Evolutionary conservation across 2,888 invertebrate genomes (phyloP).

Genomic region (Argynnis bischoffii): DNA sequence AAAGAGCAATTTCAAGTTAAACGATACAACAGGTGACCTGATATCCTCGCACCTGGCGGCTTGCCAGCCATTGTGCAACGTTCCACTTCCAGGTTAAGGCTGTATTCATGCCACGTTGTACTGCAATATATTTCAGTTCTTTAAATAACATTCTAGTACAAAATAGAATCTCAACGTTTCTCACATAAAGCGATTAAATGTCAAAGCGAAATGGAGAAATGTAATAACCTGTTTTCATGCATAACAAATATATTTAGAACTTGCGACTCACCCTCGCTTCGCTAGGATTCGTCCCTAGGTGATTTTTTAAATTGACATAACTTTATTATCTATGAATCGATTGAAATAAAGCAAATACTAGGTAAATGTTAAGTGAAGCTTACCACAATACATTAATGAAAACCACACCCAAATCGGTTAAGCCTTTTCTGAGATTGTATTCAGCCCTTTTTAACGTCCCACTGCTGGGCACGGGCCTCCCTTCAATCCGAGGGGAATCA

Average conservation of each 20-base stretch:
- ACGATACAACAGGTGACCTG: slow-evolving; percentile 34
- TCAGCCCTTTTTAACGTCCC: no score
- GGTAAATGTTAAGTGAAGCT: no score
- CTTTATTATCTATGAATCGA: no score
- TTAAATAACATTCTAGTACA: slow-evolving; percentile 14
- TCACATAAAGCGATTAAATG: neutral
- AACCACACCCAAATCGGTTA: no score
- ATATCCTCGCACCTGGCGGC: slow-evolving; percentile 34
- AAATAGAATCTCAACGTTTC: neutral
- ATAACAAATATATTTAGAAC: neutral
- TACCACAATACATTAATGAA: no score
- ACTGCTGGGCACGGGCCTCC: no score
- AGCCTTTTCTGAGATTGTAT: no score
- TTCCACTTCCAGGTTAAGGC: slow-evolving; percentile 36
- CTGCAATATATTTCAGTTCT: slow-evolving; percentile 24
- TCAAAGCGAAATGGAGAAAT: neutral
- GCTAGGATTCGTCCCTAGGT: no score
- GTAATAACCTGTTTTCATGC: neutral
- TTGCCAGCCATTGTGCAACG: slow-evolving; percentile 39
- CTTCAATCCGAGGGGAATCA: no score
- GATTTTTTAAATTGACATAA: no score
- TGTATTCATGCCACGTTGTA: slow-evolving; percentile 25
- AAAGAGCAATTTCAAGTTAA: slow-evolving; percentile 16
- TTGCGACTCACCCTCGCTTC: no score
- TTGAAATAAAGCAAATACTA: no score